These are phyloP conservation scores for Pangasianodon gigas DNA, from an alignment of 2,113 vertebrate genomes.

Conservation along the genomic window DNA sequence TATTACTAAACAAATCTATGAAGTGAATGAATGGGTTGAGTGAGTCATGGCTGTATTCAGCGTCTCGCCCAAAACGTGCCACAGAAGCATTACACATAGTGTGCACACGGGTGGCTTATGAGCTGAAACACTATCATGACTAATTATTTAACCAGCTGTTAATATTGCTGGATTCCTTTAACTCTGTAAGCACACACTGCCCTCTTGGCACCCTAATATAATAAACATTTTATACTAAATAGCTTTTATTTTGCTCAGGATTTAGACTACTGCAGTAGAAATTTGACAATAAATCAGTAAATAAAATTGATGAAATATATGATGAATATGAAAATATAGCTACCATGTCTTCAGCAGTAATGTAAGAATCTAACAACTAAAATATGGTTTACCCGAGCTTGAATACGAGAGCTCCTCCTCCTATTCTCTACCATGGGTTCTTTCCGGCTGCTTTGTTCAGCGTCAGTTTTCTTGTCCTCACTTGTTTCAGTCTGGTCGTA, in stretches of 20 bases:
- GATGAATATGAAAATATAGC: background rate
- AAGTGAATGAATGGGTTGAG: background rate
- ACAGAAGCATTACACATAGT: background rate
- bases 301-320: no score
- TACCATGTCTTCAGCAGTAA: background rate
- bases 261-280: background rate
- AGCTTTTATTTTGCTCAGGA: background rate
- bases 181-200: background rate
- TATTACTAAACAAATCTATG: background rate
- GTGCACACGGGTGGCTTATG: background rate
- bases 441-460: background rate
- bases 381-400: background rate
- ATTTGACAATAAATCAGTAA: background rate
- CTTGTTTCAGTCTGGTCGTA: background rate
- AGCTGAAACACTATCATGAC: background rate
- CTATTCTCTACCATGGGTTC: background rate
- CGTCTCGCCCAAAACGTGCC: background rate
- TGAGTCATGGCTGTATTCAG: background rate
- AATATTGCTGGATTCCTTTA: background rate
- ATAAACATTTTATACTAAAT: background rate
- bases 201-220: background rate
- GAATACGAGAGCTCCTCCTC: conserved; percentile 4
- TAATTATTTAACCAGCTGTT: background rate
- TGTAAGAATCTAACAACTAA: background rate
- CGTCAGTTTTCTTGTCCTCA: background rate